These are phyloP conservation scores for Drosophila cardini DNA, from an alignment of 1,140 invertebrate species.

Conservation along the genomic window DNA sequence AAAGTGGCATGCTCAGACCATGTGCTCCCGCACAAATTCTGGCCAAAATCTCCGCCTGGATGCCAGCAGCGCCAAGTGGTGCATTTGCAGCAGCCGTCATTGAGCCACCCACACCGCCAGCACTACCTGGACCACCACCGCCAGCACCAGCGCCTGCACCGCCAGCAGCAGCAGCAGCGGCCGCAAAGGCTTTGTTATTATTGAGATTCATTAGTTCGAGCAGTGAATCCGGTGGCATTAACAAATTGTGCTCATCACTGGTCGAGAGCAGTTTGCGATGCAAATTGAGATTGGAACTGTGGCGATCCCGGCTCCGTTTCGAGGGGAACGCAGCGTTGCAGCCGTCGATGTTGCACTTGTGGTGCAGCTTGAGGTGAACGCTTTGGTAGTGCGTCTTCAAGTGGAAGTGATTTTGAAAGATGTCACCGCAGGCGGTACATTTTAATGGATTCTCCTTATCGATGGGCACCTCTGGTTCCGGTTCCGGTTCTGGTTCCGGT, in stretches of 20 bases:
- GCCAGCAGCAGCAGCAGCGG: constrained; percentile 8
- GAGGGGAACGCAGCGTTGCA: constrained; percentile 98
- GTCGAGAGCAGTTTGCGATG: constrained; percentile 95
- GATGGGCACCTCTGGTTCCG: constrained; percentile 92
- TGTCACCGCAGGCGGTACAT: constrained; percentile 96
- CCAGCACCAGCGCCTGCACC: constrained; percentile 32
- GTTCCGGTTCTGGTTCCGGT: constrained; percentile 34
- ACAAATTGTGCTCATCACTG: constrained; percentile 85
- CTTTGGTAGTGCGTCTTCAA: constrained; percentile 98
- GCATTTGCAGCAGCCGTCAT: constrained; percentile 34
- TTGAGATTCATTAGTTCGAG: constrained; percentile 82
- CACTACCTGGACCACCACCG: constrained; percentile 12
- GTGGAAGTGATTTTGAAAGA: constrained; percentile 97
- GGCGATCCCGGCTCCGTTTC: constrained; percentile 95
- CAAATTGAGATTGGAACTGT: constrained; percentile 96
- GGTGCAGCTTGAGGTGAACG: constrained; percentile 97
- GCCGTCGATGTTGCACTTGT: constrained; percentile 97
- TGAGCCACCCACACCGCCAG: constrained; percentile 30
- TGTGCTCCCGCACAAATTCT: constrained; percentile 89
- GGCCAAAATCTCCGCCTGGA: constrained; percentile 93
- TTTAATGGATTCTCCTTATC: constrained; percentile 90
- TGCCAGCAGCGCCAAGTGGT: constrained; percentile 48
- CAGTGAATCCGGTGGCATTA: constrained; percentile 78
- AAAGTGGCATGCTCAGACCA: constrained; percentile 85
- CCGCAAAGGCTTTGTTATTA: constrained; percentile 81